phyloP scores from a whole-genome alignment of 2,888 invertebrate genomes.

The Agapostemon virescens region DNA sequence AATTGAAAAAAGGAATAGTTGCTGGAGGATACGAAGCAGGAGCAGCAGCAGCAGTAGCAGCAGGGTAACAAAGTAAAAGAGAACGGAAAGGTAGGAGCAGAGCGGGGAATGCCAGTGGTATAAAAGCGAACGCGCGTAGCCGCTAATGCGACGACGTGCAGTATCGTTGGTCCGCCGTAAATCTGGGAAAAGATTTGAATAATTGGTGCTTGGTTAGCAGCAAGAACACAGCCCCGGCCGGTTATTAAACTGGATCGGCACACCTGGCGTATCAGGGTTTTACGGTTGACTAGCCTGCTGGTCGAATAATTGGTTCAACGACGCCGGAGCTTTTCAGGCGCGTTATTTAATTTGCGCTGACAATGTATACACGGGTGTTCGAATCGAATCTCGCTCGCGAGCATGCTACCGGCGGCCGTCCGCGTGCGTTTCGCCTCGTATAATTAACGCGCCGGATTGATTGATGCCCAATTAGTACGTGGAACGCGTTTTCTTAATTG shows the following conservation, averaged over 20 bases:
- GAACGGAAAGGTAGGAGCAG: neutral
- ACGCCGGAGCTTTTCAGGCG: slow-evolving; percentile 10
- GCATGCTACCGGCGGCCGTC: neutral
- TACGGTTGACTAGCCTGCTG: slow-evolving; percentile 23
- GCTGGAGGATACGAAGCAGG: neutral
- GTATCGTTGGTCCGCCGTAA: slow-evolving; percentile 14
- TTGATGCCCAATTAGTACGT: slow-evolving; percentile 10
- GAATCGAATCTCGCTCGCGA: slow-evolving; percentile 5
- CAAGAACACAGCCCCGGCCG: neutral
- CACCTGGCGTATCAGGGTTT: slow-evolving; percentile 9
- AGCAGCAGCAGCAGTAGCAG: no score
- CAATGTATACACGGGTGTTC: slow-evolving; percentile 15
- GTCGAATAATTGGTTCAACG: slow-evolving; percentile 18
- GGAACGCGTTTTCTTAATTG: slow-evolving; percentile 22
- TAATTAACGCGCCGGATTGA: slow-evolving; percentile 33
- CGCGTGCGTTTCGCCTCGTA: slow-evolving; percentile 4
- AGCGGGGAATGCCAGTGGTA: neutral
- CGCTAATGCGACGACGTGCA: slow-evolving; percentile 18
- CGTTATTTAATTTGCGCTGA: slow-evolving; percentile 33
- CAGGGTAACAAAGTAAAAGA: neutral
- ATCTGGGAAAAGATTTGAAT: slow-evolving; percentile 32
- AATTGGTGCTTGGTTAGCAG: neutral
- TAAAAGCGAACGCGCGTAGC: neutral
- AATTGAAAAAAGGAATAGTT: neutral
- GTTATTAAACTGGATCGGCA: slow-evolving; percentile 14